Conservation (phyloP, 2,888 invertebrate genomes). For the Leptopilina syphax region DNA sequence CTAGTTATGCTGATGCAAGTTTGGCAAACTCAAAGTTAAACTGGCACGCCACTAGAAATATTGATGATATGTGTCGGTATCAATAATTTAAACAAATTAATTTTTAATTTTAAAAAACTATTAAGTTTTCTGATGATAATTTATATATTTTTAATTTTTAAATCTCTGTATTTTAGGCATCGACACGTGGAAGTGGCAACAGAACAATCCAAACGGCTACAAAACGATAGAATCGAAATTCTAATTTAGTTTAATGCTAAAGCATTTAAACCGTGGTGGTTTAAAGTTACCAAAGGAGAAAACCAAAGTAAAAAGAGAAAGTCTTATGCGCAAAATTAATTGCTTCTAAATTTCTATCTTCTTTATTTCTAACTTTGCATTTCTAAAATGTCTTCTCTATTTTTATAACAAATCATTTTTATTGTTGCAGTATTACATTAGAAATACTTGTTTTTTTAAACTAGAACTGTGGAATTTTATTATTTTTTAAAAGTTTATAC, state of each 20-base stretch:
- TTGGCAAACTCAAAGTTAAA: conserved; percentile 86
- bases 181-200: conserved; percentile 94
- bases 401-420: too few species aligned
- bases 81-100: not conserved
- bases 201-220: conserved; percentile 87
- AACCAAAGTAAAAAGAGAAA: conserved; percentile 57
- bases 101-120: not conserved
- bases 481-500: too few species aligned
- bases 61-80: conserved; percentile 89
- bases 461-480: too few species aligned
- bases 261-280: conserved; percentile 60
- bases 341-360: too few species aligned
- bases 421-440: too few species aligned
- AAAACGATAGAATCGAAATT: conserved; percentile 46
- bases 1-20: conserved; percentile 89
- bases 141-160: conserved; percentile 4
- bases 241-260: not conserved
- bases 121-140: not conserved
- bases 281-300: conserved; percentile 67
- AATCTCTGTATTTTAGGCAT: conserved; percentile 73
- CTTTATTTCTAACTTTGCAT: too few species aligned
- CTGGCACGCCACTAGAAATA: conserved; percentile 88
- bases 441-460: too few species aligned
- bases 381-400: too few species aligned
- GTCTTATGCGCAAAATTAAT: not conserved